Evolutionary conservation across 1,140 invertebrate species (phyloP), one percentile per base, ranked within the genome.

Genomic region (Trichonephila clavipes): DNA sequence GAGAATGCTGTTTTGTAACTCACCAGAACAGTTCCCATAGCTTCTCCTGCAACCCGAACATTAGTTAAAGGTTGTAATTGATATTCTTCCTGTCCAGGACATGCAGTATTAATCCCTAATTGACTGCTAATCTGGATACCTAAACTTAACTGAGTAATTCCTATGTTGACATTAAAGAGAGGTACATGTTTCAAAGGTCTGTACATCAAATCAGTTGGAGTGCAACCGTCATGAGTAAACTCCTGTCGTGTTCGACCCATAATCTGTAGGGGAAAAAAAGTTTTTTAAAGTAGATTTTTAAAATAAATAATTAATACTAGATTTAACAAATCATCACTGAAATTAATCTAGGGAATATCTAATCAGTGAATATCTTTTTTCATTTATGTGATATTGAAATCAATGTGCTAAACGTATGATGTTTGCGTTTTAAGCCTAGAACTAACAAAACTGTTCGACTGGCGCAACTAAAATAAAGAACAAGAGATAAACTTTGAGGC

Each of bases 151-250:
- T 93, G 69, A 34, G 94, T 90, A 2, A 88, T 87, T 51, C 90
- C 94, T 1, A 95, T 24, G 28, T 91, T 94, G 7, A 95, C 66
- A 19, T 88, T 82, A 61, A 94, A 95, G 51, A 95, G 83, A 28
- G 94, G 94, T 1, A 95, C 62, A 77, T 94, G 94, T 59, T 87
- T 94, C 8, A 93, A n/a, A 5, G 92, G 94, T 28, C 92, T 72
- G 69, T 94, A 94, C 14, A 18, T 83, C 19, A 94, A 24, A 16
- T 89, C 87, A 16, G 83, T 90, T 7, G 87, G 93, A 10, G 94
- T 90, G 64, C 93, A 94, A 14, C 88, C 77, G 7, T 92, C 90
- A 44, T 94, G 72, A 1, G 62, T 89, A 61, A 94, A 89, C 59
- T 93, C 90, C 28, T 91, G 93, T 21, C 66, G 66, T 4, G 92